Percentiles rank a stretch among this genome's conserved stretches.
Evolutionary conservation across 1,140 invertebrate genomes (phyloP).

Genomic region (Leptinotarsa texana): DNA sequence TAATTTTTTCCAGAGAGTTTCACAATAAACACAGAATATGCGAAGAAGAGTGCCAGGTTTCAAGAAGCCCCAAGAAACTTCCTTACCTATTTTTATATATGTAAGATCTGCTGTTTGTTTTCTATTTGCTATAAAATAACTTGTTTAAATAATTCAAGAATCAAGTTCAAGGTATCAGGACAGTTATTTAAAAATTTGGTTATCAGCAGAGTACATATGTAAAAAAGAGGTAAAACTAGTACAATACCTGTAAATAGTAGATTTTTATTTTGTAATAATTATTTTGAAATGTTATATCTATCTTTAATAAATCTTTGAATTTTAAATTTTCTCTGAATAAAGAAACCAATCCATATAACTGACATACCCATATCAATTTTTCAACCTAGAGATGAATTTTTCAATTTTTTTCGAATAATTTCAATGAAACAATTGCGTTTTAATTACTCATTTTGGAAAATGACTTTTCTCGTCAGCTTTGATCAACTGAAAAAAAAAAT

Average conservation of each 20-base stretch:
- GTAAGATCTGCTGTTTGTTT: not conserved
- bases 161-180: slow-evolving; percentile 2
- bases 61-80: not conserved
- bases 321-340: no score
- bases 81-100: not conserved
- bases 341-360: no score
- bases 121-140: not conserved
- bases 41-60: not conserved
- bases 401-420: no score
- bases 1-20: not conserved
- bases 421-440: no score
- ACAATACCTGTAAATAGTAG: not conserved
- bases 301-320: no score
- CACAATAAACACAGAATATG: not conserved
- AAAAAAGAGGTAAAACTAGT: not conserved
- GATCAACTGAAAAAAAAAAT: no score
- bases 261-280: slow-evolving; percentile 6
- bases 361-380: no score
- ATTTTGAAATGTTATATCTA: no score
- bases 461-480: no score
- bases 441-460: no score
- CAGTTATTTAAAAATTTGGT: slow-evolving; percentile 5
- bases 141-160: slow-evolving; percentile 6
- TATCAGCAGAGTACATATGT: slow-evolving; percentile 1
- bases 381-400: no score